A percentile compares a stretch with the other conserved stretches of the same genome.
phyloP scores from a whole-genome alignment of 2,888 invertebrate genomes.

The Hyalella azteca region DNA sequence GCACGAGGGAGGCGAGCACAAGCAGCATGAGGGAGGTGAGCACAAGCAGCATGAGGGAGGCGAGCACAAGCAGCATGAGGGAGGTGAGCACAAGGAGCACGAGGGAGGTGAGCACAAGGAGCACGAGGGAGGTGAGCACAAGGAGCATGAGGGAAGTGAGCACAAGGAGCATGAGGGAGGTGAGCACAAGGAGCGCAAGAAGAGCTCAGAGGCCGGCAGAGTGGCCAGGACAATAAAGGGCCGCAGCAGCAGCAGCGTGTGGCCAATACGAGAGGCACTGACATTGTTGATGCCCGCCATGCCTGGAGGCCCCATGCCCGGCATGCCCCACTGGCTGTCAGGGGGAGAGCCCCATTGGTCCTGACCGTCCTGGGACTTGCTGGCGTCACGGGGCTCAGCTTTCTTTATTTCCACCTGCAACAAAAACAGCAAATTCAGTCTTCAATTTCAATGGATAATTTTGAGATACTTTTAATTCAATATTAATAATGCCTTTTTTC shows the following conservation, averaged over 20 bases:
- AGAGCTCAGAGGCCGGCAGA: not conserved
- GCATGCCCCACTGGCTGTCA: conserved; percentile 58
- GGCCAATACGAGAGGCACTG: not conserved
- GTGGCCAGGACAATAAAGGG: not conserved
- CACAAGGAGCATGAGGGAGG: not conserved
- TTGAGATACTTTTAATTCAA: too few relatives aligned
- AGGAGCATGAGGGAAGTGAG: not conserved
- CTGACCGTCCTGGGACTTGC: conserved; percentile 52
- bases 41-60: too few relatives aligned
- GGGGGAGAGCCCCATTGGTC: conserved; percentile 57
- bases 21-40: too few relatives aligned
- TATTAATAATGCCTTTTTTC: too few relatives aligned
- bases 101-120: too few relatives aligned
- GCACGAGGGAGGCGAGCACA: too few relatives aligned
- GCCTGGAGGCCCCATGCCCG: conserved; percentile 54
- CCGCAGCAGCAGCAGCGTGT: not conserved
- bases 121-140: too few relatives aligned
- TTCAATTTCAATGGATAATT: too few relatives aligned
- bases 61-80: too few relatives aligned
- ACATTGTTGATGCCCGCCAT: conserved; percentile 57
- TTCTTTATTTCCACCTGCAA: conserved; percentile 57
- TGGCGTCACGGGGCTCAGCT: conserved; percentile 57
- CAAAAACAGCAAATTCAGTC: too few relatives aligned
- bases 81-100: too few relatives aligned
- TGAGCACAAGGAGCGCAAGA: not conserved